phyloP scores from a whole-genome alignment of 2,113 vertebrate genomes.

The Oreochromis aureus region DNA sequence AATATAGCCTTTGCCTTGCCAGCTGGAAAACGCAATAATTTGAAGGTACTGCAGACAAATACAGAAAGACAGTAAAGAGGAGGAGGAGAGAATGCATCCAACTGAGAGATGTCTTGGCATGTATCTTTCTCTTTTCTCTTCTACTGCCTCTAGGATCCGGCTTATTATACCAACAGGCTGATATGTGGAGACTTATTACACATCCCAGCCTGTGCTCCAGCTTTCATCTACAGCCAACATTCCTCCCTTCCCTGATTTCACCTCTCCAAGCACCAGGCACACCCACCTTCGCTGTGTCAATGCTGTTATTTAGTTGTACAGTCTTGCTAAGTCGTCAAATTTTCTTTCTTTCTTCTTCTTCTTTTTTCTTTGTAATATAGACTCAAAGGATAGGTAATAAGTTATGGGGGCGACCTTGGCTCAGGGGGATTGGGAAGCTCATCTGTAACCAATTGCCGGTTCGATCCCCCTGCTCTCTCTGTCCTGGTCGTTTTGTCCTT shows the following conservation, averaged over 20 bases:
- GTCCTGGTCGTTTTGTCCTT: too few relatives aligned
- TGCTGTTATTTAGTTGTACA: constrained; percentile 32
- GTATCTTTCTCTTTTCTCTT: constrained; percentile 18
- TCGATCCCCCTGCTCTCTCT: too few relatives aligned
- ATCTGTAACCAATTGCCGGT: too few relatives aligned
- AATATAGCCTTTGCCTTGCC: neutral
- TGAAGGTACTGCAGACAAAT: neutral
- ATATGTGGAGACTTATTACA: constrained; percentile 48
- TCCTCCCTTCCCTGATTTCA: constrained; percentile 45
- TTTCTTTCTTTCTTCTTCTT: neutral
- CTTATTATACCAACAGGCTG: constrained; percentile 44
- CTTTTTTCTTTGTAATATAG: neutral
- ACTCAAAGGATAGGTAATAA: neutral
- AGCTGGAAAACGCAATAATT: neutral
- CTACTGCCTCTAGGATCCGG: constrained; percentile 38
- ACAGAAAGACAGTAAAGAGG: neutral
- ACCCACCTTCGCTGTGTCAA: constrained; percentile 32
- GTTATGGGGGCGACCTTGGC: too few relatives aligned
- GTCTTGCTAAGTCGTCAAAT: constrained; percentile 4
- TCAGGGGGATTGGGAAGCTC: too few relatives aligned
- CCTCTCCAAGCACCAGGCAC: constrained; percentile 22
- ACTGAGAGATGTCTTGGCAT: constrained; percentile 33
- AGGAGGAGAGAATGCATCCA: neutral
- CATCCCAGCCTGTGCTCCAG: constrained; percentile 13
- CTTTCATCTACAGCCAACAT: constrained; percentile 68